Base-by-base conservation (phyloP, 2,888 invertebrate species). In the Luffia ferchaultella region DNA sequence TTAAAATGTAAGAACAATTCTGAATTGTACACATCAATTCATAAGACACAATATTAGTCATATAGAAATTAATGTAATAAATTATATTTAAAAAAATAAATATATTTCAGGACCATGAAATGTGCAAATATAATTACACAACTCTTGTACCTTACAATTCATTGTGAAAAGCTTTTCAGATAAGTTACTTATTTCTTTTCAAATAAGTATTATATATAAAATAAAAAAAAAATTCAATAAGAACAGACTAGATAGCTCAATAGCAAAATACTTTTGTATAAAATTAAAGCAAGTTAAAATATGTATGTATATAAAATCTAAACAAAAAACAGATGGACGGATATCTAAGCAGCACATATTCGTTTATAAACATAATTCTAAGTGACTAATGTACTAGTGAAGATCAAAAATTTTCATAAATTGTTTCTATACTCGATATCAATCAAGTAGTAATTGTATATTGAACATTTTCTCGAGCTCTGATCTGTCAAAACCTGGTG, bases 391-490 rank as follows among this genome's bases (percentile, higher is more conserved):
- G 42, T 50, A 52, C 49, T 16, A 16, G 30, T 19, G 20, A 51
- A 43, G 42, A 18, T 51, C 46, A 50, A 53, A 50, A 48, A 46
- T 48, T 43, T 45, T 41, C 40, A 48, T 50, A 17, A 43, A 20
- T 18, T 20, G n/a, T 42, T 3, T 7, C 30, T 7, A 30, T 7
- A 7, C 30, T 7, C 12, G 5, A 7, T 7, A 58, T 74, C 59
- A 85, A 71, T 85, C 85, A 51, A 85, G 69, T 54, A 85, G 62
- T 58, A 85, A 65, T 60, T 85, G 78, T 67, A 84, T 83, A 58
- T 76, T 69, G 60, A 82, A 85, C 72, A 85, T 71, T 64, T 77
- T 77, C 57, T 82, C 77, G 62, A 85, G 61, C 59, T 85, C 84
- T 57, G 71, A 62, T 62, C 77, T 70, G 59, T 79, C 76, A 54